These are phyloP conservation scores for Spongia lamella DNA, from an alignment of 37 sponge, comb jelly and placozoan species.

Conservation along the genomic window DNA sequence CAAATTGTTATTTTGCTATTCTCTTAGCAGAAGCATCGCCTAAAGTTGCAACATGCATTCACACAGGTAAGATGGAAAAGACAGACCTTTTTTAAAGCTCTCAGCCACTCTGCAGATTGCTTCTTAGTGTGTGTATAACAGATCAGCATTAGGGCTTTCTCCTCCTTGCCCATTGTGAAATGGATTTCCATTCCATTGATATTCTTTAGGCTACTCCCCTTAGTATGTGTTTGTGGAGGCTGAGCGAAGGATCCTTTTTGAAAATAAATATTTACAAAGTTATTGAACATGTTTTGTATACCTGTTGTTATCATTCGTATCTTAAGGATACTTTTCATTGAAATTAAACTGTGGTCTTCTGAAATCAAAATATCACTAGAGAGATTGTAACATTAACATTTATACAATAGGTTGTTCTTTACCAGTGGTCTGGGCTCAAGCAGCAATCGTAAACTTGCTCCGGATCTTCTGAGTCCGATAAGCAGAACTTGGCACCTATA, in stretches of 20 bases:
- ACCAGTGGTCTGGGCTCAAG: slow-evolving; percentile 48
- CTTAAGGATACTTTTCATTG: slow-evolving; percentile 55
- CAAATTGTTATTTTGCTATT: no score
- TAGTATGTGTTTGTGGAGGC: background rate
- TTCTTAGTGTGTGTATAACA: slow-evolving; percentile 25
- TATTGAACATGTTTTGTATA: background rate
- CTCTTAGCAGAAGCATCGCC: slow-evolving; percentile 13
- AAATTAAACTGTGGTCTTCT: slow-evolving; percentile 27
- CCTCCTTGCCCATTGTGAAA: slow-evolving; percentile 18
- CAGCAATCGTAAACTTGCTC: slow-evolving; percentile 16
- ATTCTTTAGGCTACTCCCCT: slow-evolving; percentile 8
- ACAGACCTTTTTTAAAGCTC: slow-evolving; percentile 65
- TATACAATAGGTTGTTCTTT: background rate
- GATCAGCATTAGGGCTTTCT: slow-evolving; percentile 14
- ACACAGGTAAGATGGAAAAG: background rate
- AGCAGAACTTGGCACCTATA: slow-evolving; percentile 41
- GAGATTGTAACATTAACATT: no score
- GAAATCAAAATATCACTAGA: slow-evolving; percentile 28
- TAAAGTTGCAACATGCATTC: background rate
- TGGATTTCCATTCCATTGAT: slow-evolving; percentile 38
- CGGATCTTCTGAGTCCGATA: slow-evolving; percentile 38
- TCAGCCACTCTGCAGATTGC: slow-evolving; percentile 61
- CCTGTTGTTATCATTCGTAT: slow-evolving; percentile 18
- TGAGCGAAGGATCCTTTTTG: no score
- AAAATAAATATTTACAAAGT: slow-evolving; percentile 6